phyloP scores from a whole-genome alignment of 2,113 vertebrate genomes.

The Columba livia region DNA sequence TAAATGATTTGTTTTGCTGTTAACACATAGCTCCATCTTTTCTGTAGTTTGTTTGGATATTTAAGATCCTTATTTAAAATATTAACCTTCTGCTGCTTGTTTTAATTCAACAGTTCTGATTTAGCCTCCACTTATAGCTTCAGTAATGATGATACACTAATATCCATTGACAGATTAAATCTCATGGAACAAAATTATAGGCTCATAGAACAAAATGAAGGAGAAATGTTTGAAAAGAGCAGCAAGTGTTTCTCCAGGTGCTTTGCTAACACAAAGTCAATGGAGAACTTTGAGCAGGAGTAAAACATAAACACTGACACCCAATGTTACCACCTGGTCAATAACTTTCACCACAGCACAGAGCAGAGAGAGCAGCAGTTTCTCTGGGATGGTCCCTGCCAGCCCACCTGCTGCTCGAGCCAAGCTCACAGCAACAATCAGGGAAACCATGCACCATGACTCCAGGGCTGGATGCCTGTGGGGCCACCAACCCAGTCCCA shows the following conservation, averaged over 20 bases:
- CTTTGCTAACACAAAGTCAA: neutral
- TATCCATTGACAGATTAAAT: neutral
- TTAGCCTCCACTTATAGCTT: neutral
- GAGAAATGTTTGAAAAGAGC: neutral
- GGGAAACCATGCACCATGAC: fast-evolving
- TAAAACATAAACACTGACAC: neutral
- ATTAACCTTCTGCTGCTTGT: neutral
- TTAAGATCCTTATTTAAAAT: neutral
- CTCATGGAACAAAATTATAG: neutral
- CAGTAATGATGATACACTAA: neutral
- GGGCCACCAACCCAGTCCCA: neutral
- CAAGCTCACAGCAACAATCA: fast-evolving
- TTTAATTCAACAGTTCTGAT: neutral
- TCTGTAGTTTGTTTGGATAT: neutral
- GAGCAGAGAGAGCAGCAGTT: neutral
- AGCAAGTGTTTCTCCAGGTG: neutral
- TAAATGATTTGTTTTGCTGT: neutral
- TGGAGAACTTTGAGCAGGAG: neutral
- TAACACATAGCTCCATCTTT: neutral
- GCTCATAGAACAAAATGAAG: neutral
- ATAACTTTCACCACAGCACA: neutral
- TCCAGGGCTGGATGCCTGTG: fast-evolving
- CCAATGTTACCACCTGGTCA: neutral
- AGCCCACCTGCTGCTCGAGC: no score
- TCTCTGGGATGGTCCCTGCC: no score